These are phyloP conservation scores for Hyperoplus lanceolatus DNA, from an alignment of 2,797 vertebrate genomes.

Conservation along the genomic window DNA sequence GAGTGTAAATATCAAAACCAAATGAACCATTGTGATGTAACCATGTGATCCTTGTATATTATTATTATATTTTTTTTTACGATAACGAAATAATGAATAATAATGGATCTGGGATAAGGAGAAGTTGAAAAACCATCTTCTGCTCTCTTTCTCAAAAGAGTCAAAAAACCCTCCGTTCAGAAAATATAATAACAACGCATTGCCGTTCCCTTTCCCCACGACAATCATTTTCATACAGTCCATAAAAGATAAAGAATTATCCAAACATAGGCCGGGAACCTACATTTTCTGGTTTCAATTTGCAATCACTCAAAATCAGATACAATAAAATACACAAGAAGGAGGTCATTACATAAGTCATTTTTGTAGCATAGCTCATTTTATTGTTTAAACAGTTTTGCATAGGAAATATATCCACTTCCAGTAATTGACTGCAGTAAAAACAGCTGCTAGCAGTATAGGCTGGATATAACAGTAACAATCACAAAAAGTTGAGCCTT, in stretches of 20 bases:
- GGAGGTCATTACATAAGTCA: slow-evolving; percentile 65
- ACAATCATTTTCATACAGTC: not conserved
- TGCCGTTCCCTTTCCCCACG: not conserved
- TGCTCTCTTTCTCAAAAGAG: not conserved
- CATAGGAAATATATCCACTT: slow-evolving; percentile 99
- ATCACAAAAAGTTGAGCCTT: slow-evolving; percentile 99
- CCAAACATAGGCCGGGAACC: not conserved
- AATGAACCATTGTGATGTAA: not conserved
- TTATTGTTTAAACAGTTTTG: slow-evolving; percentile 99
- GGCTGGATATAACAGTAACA: slow-evolving; percentile 99
- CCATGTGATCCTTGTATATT: not conserved
- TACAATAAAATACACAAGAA: slow-evolving; percentile 72
- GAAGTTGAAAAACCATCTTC: not conserved
- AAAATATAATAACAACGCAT: not conserved
- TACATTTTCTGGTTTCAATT: slow-evolving; percentile 18
- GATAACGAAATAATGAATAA: not conserved
- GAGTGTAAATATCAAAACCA: not conserved
- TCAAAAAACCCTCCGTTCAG: not conserved
- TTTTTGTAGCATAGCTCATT: slow-evolving; percentile 99
- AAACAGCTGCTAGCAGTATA: slow-evolving; percentile 99
- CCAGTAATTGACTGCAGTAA: slow-evolving; percentile 99
- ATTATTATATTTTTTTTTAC: not conserved
- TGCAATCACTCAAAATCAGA: slow-evolving; percentile 25
- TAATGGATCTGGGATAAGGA: not conserved
- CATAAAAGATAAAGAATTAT: slow-evolving; percentile 7